Percentiles rank a stretch among this genome's conserved stretches.
Conservation (phyloP, 2,797 vertebrate species). For the Harpagifer antarcticus region DNA sequence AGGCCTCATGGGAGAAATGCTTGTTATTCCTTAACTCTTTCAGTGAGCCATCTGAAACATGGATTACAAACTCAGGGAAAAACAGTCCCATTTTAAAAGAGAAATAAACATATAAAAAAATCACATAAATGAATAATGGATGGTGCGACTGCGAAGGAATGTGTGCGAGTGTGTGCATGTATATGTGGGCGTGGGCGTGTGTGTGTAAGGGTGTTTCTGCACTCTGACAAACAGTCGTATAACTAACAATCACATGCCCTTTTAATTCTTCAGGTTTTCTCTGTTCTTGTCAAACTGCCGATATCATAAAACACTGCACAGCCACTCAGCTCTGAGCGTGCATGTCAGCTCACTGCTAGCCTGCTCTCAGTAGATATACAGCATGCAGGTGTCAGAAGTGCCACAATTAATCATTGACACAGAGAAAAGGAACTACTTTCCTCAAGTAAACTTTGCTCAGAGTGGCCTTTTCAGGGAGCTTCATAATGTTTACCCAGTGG, state of each 20-base stretch:
- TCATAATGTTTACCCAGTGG: conserved; percentile 6
- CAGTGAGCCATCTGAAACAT: conserved; percentile 59
- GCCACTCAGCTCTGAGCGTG: conserved; percentile 32
- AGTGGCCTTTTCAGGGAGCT: neutral
- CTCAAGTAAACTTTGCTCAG: conserved; percentile 19
- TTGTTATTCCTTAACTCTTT: conserved; percentile 68
- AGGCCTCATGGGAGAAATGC: conserved; percentile 60
- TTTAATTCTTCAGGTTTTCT: conserved; percentile 45
- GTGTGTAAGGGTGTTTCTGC: neutral
- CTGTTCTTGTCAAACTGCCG: conserved; percentile 54
- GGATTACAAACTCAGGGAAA: conserved; percentile 59
- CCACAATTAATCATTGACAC: conserved; percentile 17
- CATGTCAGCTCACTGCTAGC: conserved; percentile 33
- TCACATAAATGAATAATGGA: conserved; percentile 74
- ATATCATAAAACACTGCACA: conserved; percentile 38
- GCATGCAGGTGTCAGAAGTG: conserved; percentile 28
- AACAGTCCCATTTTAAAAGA: conserved; percentile 64
- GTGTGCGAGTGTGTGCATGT: conserved; percentile 8
- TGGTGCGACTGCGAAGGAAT: conserved; percentile 26
- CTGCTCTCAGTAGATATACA: conserved; percentile 47
- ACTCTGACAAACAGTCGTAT: conserved; percentile 50
- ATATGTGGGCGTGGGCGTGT: conserved; percentile 3
- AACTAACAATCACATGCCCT: conserved; percentile 56
- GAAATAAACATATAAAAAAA: conserved; percentile 79
- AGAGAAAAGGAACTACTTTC: conserved; percentile 15